Percentiles rank a stretch among this genome's conserved stretches.
phyloP scores from a whole-genome alignment of 2,888 invertebrate species.

The Mythimna vitellina region DNA sequence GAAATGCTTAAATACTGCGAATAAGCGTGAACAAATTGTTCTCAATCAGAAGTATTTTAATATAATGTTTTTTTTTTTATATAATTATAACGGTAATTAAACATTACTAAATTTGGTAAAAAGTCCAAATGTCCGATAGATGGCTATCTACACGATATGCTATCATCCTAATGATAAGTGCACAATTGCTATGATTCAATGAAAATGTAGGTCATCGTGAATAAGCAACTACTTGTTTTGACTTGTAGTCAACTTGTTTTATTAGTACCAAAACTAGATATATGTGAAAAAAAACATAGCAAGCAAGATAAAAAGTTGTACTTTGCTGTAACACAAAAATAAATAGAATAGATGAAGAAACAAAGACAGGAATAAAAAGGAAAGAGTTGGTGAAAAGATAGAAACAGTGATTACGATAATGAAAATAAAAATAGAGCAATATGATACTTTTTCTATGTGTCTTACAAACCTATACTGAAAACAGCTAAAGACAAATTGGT shows the following conservation, averaged over 20 bases:
- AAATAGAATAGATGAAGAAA: not conserved
- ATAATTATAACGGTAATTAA: constrained; percentile 4
- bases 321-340: too few relatives aligned
- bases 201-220: constrained; percentile 25
- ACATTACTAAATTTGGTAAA: not conserved
- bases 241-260: not conserved
- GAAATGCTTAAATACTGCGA: not conserved
- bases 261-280: not conserved
- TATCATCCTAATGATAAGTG: constrained; percentile 20
- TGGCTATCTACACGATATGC: constrained; percentile 10
- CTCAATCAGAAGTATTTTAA: not conserved
- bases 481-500: too few relatives aligned
- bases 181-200: not conserved
- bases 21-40: not conserved
- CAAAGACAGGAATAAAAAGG: not conserved
- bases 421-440: not conserved
- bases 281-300: not conserved
- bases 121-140: constrained; percentile 7
- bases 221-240: not conserved
- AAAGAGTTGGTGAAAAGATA: not conserved
- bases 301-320: too few relatives aligned
- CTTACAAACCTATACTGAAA: not conserved
- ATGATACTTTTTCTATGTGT: not conserved
- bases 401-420: not conserved
- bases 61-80: too few relatives aligned